Evolutionary conservation across 1,140 invertebrate genomes (phyloP).

Genomic region (Choristoneura fumiferana): DNA sequence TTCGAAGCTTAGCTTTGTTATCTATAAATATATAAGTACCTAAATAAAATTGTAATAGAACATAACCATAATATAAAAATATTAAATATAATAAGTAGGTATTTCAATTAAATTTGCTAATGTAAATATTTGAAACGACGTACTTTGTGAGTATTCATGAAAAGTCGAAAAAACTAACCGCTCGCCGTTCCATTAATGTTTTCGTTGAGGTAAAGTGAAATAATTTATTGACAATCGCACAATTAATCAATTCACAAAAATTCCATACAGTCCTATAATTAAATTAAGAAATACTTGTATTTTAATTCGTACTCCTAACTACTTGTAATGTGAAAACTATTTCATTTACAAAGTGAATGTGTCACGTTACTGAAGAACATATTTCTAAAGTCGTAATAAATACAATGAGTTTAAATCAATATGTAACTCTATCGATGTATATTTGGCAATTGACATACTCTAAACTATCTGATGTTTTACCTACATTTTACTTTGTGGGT

Average conservation of each 20-base stretch:
- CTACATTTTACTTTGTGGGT: conserved; percentile 51
- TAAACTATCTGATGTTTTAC: conserved; percentile 30
- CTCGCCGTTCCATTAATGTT: not conserved
- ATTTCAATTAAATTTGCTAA: no score
- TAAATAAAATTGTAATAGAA: no score
- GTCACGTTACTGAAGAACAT: not conserved
- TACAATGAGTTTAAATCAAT: conserved; percentile 21
- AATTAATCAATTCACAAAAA: conserved; percentile 16
- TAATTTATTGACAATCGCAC: conserved; percentile 8
- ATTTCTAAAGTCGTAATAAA: conserved; percentile 1
- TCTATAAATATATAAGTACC: no score
- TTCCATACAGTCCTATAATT: conserved; percentile 12
- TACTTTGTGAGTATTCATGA: not conserved
- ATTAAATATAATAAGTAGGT: no score
- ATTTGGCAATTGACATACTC: conserved; percentile 70
- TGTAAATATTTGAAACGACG: no score
- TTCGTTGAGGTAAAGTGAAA: not conserved
- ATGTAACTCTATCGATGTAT: conserved; percentile 26
- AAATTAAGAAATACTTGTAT: conserved; percentile 12
- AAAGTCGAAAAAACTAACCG: not conserved
- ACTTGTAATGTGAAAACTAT: conserved; percentile 15
- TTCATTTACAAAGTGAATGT: conserved; percentile 3
- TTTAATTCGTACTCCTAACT: conserved; percentile 10
- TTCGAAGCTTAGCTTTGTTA: no score
- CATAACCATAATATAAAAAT: no score